Evolutionary conservation across 2,888 invertebrate species (phyloP).

Genomic region (Lithophane semibrunnea): DNA sequence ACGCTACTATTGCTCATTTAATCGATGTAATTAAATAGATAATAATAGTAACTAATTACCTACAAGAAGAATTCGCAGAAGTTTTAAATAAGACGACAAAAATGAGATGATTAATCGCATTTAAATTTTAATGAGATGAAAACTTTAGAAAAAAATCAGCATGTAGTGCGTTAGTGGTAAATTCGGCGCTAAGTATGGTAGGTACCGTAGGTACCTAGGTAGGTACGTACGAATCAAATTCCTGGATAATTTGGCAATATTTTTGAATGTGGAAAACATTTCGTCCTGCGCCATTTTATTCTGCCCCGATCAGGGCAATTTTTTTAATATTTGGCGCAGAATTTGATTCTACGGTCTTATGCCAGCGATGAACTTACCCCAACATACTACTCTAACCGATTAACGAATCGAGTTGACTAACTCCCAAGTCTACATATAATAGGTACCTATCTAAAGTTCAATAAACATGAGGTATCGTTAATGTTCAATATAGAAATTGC

Average conservation of each 20-base stretch:
- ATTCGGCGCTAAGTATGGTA: neutral
- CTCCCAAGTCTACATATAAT: neutral
- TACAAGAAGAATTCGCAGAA: conserved; percentile 11
- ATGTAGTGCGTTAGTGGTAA: neutral
- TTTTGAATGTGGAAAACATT: neutral
- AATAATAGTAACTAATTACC: neutral
- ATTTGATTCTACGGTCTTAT: too few species aligned
- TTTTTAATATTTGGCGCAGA: too few species aligned
- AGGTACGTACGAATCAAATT: neutral
- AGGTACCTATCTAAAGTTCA: neutral
- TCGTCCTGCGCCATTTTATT: too few species aligned
- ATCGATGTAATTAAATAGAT: neutral
- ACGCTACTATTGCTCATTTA: neutral
- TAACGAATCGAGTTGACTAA: conserved; percentile 16
- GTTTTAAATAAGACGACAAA: neutral
- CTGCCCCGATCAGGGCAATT: too few species aligned
- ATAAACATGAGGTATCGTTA: conserved; percentile 43
- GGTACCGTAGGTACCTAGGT: too few species aligned
- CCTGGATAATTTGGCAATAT: neutral
- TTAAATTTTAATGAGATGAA: conserved; percentile 11
- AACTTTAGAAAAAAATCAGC: neutral
- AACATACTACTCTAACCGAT: neutral
- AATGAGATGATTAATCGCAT: conserved; percentile 18
- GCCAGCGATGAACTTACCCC: too few species aligned
- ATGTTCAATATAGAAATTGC: conserved; percentile 54